Percentiles rank a stretch among this genome's conserved stretches.
Conservation (phyloP, 2,888 invertebrate species). For the Molanna angustata region DNA sequence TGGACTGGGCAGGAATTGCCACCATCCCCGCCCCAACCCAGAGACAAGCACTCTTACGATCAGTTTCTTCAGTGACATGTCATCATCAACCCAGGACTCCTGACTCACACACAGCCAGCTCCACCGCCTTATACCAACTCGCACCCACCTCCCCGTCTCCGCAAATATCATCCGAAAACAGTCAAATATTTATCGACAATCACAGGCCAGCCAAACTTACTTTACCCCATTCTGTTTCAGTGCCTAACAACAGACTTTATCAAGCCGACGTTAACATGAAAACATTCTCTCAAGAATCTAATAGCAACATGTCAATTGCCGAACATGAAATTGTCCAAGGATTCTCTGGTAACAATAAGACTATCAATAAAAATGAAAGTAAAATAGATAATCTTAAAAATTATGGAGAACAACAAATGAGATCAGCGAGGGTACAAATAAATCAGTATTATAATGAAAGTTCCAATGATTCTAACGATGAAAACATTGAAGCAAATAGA, state of each 20-base stretch:
- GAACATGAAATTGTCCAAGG: slow-evolving; percentile 8
- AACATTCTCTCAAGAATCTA: slow-evolving; percentile 10
- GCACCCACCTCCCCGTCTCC: slow-evolving; percentile 36
- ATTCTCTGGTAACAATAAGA: slow-evolving; percentile 4
- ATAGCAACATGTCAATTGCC: slow-evolving; percentile 1
- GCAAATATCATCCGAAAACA: not conserved
- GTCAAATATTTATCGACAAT: slow-evolving; percentile 2
- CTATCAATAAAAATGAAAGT: slow-evolving; percentile 4
- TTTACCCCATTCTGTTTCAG: slow-evolving; percentile 17
- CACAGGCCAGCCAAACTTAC: slow-evolving; percentile 6
- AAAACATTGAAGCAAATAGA: slow-evolving; percentile 15
- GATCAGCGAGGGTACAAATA: slow-evolving; percentile 21
- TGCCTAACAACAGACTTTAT: slow-evolving; percentile 16
- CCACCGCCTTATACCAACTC: not conserved
- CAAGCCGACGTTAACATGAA: not conserved
- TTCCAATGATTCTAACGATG: slow-evolving; percentile 25
- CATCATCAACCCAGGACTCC: slow-evolving; percentile 30
- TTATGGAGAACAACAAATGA: slow-evolving; percentile 11
- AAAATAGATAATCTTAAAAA: slow-evolving; percentile 10
- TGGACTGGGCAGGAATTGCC: slow-evolving; percentile 59
- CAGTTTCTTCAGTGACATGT: slow-evolving; percentile 59
- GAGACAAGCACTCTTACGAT: slow-evolving; percentile 50
- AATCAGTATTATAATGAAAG: slow-evolving; percentile 23
- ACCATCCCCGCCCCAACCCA: slow-evolving; percentile 42
- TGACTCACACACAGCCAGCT: slow-evolving; percentile 31